phyloP scores from a whole-genome alignment of 2,888 invertebrate species.

The Dysmachus trigonus region DNA sequence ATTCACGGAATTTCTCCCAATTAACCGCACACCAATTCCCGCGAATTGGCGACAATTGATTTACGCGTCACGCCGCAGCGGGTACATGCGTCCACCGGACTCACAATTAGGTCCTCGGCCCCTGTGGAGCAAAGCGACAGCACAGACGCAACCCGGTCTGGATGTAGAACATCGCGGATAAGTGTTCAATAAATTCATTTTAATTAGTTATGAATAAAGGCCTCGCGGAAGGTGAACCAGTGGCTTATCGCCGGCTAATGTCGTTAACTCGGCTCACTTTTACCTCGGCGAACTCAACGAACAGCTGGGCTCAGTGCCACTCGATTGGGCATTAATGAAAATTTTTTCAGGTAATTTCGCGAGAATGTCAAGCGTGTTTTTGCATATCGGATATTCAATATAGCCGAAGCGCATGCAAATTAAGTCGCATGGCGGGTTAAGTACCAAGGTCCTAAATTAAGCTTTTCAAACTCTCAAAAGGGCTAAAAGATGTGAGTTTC shows the following conservation, averaged over 20 bases:
- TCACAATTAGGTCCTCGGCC: not conserved
- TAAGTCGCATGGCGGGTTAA: not conserved
- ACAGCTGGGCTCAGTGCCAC: not conserved
- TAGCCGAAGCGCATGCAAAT: not conserved
- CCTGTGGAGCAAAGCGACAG: not conserved
- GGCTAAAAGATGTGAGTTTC: not conserved
- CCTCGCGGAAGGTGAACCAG: conserved; percentile 21
- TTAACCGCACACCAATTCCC: conserved; percentile 3
- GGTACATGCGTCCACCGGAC: not conserved
- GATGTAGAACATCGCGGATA: conserved; percentile 12
- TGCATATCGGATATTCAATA: not conserved
- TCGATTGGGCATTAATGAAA: not conserved
- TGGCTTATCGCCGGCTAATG: not conserved
- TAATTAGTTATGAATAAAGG: conserved; percentile 30
- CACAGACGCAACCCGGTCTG: not conserved
- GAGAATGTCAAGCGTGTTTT: conserved; percentile 10
- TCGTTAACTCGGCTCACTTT: not conserved
- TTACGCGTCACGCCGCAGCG: not conserved
- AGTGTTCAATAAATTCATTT: conserved; percentile 36
- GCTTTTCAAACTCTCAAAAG: not conserved
- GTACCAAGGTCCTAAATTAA: not conserved
- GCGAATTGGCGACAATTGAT: conserved; percentile 16
- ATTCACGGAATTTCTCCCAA: conserved; percentile 12
- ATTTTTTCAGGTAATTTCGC: not conserved
- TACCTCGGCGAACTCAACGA: not conserved